Base-by-base conservation (phyloP, 2,113 vertebrate species). In the Syrrhaptes paradoxus region DNA sequence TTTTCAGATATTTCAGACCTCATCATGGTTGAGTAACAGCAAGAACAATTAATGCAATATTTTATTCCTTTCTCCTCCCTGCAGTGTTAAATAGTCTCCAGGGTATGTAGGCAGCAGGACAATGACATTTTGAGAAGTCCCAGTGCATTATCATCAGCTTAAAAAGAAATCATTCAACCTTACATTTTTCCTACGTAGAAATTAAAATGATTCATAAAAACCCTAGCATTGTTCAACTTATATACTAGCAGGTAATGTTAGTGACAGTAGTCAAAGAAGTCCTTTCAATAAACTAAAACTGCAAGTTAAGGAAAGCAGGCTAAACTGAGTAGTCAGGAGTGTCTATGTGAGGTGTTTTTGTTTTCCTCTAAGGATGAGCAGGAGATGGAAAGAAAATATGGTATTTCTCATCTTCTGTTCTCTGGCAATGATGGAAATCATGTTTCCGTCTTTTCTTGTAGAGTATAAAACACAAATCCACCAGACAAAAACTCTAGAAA, bases 41-140 rank as follows among this genome's bases (percentile, higher is more conserved):
- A 79, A 85, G 58, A 84, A 89, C 71, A 95, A 97, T 96, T 90
- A 97, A 97, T 93, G 61, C n/a, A 83, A 79, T 89, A 78, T 93
- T 86, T 48, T 71, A 12, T 26, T 85, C 65, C 45, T 91, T 82
- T 71, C 58, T 86, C 38, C 78, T 93, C 55, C 41, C 82, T 57
- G 28, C 66, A 83, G 51, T 73, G 49, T 90, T 97, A 96, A 97
- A 87, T 85, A 95, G 55, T 86, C 91, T 97, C 83, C 4, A 32
- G 61, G 71, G 92, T 82, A 91, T 38, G 17, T 61, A 94, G 81
- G 78, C 92, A 97, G 72, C 62, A 32, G 6, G 91, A 66, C 25
- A 5, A 89, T 93, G 96, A 87, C 91, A 96, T 97, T 97, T 94
- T 92, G 49, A 95, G 93, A 96, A 97, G 77, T 21, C 18, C 45